A percentile compares a stretch with the other conserved stretches of the same genome.
phyloP scores from a whole-genome alignment of 1,140 invertebrate genomes.

The Xylocopa sonorina region DNA sequence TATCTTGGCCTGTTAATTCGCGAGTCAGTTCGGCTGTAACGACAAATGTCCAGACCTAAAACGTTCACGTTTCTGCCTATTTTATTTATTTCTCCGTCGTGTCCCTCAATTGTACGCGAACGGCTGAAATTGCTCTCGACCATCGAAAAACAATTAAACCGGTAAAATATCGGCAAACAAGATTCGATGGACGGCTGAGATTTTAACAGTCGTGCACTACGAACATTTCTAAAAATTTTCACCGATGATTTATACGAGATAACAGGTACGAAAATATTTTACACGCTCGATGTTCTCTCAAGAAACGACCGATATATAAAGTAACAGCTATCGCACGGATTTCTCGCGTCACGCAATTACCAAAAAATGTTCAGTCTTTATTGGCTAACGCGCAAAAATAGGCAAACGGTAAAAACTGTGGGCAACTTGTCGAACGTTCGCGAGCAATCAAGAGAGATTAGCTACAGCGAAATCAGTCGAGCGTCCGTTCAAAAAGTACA shows the following conservation, averaged over 20 bases:
- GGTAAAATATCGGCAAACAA: constrained; percentile 78
- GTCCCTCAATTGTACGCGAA: constrained; percentile 39
- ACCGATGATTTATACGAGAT: background rate
- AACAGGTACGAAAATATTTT: background rate
- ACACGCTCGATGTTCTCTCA: background rate
- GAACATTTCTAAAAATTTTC: constrained; percentile 9
- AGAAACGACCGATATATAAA: background rate
- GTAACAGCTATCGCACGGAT: no score
- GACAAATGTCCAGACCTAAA: constrained; percentile 63
- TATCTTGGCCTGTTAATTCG: constrained; percentile 71
- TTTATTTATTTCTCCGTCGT: background rate
- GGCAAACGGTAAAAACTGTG: background rate
- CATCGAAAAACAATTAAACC: constrained; percentile 80
- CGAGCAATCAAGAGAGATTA: constrained; percentile 31
- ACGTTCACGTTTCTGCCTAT: constrained; percentile 4
- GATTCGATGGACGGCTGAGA: constrained; percentile 75
- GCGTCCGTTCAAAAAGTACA: constrained; percentile 3
- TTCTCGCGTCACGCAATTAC: background rate
- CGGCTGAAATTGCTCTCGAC: constrained; percentile 67
- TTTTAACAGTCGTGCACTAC: constrained; percentile 60
- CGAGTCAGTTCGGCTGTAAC: constrained; percentile 75
- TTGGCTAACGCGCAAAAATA: no score
- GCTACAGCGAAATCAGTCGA: background rate
- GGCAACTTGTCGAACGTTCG: background rate
- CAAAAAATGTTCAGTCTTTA: background rate